Conservation (phyloP, 2,888 invertebrate species). For the Sabatieria punctata region DNA sequence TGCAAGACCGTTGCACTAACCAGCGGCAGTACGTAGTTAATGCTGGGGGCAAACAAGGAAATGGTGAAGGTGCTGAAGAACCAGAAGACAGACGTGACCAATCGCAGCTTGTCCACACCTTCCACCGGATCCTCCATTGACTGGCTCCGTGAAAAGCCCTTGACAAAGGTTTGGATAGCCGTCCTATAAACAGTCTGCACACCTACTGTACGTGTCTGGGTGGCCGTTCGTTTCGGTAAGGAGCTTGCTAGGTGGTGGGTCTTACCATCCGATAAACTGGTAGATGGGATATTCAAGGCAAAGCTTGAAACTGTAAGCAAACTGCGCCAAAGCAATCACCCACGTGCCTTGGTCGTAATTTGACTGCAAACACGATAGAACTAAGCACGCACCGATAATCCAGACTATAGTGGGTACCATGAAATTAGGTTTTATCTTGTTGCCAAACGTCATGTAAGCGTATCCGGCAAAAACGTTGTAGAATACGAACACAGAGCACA, state of each 20-base stretch:
- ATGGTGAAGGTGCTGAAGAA: background rate
- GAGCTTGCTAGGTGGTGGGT: too few species aligned
- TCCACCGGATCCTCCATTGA: background rate
- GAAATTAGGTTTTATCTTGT: constrained; percentile 1
- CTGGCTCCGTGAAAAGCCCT: too few species aligned
- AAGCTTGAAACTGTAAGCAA: constrained; percentile 5
- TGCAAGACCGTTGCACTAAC: background rate
- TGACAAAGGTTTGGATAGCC: background rate
- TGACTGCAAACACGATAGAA: background rate
- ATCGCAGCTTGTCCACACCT: background rate
- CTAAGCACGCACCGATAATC: too few species aligned
- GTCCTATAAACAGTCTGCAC: too few species aligned
- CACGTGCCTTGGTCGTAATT: background rate
- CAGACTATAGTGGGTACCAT: background rate
- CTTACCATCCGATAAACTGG: constrained; percentile 8
- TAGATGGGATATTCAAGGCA: constrained; percentile 6
- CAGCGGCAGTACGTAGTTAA: constrained; percentile 3
- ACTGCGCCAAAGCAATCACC: background rate
- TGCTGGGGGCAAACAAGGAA: background rate
- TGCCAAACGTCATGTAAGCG: constrained; percentile 5
- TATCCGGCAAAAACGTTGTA: constrained; percentile 4
- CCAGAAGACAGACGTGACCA: background rate
- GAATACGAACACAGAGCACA: constrained; percentile 1
- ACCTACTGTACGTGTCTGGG: too few species aligned
- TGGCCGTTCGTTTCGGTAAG: too few species aligned